Percentiles rank a stretch among this genome's conserved stretches.
These are phyloP conservation scores for Papilio glaucus DNA, from an alignment of 1,140 invertebrate genomes.

Conservation along the genomic window DNA sequence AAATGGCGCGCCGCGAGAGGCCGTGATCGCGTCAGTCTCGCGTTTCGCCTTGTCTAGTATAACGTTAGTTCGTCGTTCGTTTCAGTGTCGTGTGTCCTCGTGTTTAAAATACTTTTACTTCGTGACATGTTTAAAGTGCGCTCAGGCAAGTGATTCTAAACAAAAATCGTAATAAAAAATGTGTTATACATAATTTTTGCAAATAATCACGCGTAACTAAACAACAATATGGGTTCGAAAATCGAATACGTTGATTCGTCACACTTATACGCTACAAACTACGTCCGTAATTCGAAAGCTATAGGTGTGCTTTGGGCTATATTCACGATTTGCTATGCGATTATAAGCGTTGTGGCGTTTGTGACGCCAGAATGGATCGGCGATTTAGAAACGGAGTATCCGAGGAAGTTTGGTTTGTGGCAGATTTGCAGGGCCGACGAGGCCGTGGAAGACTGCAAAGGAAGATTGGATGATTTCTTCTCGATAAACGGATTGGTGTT, in stretches of 20 bases:
- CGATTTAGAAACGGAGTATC: slow-evolving; percentile 88
- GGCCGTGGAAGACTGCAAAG: slow-evolving; percentile 90
- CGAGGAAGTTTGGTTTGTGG: slow-evolving; percentile 97
- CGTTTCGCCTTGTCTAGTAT: slow-evolving; percentile 47
- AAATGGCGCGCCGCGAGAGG: slow-evolving; percentile 72
- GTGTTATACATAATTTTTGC: slow-evolving; percentile 51
- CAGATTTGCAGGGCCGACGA: slow-evolving; percentile 90
- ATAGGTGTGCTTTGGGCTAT: slow-evolving; percentile 98
- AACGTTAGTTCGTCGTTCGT: slow-evolving; percentile 27
- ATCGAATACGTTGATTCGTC: slow-evolving; percentile 95
- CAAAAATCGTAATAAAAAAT: slow-evolving; percentile 49
- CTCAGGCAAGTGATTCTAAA: slow-evolving; percentile 37
- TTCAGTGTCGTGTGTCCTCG: slow-evolving; percentile 71
- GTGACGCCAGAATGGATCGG: slow-evolving; percentile 98
- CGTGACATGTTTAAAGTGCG: slow-evolving; percentile 52
- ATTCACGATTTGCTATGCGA: slow-evolving; percentile 97
- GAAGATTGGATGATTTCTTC: slow-evolving; percentile 92
- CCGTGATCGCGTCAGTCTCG: slow-evolving; percentile 55
- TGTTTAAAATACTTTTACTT: slow-evolving; percentile 57
- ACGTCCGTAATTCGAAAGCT: slow-evolving; percentile 97
- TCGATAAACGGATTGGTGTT: slow-evolving; percentile 89
- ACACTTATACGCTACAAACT: slow-evolving; percentile 95
- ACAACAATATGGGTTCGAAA: slow-evolving; percentile 91
- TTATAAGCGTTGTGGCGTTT: slow-evolving; percentile 97
- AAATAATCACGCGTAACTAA: slow-evolving; percentile 48